Conservation (phyloP, 2,888 invertebrate genomes). For the Drosophila macrospina region DNA sequence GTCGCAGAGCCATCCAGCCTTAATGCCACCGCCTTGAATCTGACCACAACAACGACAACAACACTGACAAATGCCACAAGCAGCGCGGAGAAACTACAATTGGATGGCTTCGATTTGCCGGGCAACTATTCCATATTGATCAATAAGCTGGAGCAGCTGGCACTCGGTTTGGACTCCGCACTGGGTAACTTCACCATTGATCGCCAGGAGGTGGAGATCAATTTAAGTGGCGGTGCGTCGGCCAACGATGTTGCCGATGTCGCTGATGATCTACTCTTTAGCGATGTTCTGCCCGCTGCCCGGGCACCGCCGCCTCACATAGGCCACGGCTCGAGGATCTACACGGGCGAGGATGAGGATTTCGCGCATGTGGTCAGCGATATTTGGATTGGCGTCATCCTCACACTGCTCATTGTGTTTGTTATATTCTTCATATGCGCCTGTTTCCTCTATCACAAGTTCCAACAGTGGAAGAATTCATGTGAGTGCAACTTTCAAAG, state of each 20-base stretch:
- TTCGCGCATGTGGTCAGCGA: conserved; percentile 87
- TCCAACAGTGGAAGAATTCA: conserved; percentile 88
- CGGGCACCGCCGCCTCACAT: conserved; percentile 70
- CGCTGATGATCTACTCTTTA: conserved; percentile 65
- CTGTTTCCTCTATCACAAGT: conserved; percentile 88
- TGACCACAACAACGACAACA: conserved; percentile 18
- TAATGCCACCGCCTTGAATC: conserved; percentile 49
- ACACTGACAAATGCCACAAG: conserved; percentile 45
- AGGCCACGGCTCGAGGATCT: conserved; percentile 62
- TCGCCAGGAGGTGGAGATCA: conserved; percentile 81
- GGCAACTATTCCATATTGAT: conserved; percentile 84
- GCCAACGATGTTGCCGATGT: conserved; percentile 62
- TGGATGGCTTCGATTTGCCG: conserved; percentile 77
- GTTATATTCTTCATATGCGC: conserved; percentile 88
- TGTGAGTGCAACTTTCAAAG: conserved; percentile 85
- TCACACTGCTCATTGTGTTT: conserved; percentile 87
- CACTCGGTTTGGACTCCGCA: conserved; percentile 82
- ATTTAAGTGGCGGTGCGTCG: conserved; percentile 63
- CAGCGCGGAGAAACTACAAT: conserved; percentile 73
- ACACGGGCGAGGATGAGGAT: conserved; percentile 85
- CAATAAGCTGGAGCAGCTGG: conserved; percentile 83
- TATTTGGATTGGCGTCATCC: conserved; percentile 88
- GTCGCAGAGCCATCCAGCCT: conserved; percentile 34
- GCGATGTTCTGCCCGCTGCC: conserved; percentile 67
- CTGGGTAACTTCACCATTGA: conserved; percentile 81